Conservation (phyloP, 1,140 invertebrate genomes). For the Prorops nasuta region DNA sequence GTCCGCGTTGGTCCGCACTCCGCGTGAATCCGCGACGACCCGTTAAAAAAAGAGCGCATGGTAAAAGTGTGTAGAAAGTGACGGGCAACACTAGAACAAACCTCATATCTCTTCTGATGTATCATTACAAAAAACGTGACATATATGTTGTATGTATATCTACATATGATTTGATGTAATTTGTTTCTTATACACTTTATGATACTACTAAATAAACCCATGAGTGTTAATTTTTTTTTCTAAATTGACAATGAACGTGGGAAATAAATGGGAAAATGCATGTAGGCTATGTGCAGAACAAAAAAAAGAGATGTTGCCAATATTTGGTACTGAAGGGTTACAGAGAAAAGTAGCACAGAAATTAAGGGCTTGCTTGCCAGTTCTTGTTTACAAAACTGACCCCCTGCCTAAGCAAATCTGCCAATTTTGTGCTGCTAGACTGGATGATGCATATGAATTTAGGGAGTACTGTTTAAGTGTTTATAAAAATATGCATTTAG, state of each 20-base stretch:
- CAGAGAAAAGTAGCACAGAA: conserved; percentile 40
- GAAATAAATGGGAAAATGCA: conserved; percentile 32
- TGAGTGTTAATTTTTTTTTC: too few species aligned
- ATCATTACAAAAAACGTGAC: too few species aligned
- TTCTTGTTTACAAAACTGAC: conserved; percentile 44
- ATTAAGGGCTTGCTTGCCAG: conserved; percentile 38
- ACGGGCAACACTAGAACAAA: too few species aligned
- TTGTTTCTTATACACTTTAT: too few species aligned
- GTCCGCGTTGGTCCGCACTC: too few species aligned
- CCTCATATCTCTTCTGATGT: too few species aligned
- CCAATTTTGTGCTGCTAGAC: conserved; percentile 43
- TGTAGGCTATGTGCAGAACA: conserved; percentile 45
- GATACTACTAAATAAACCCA: too few species aligned
- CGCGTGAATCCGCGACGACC: too few species aligned
- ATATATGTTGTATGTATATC: too few species aligned
- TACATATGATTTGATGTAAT: too few species aligned
- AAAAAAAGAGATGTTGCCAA: conserved; percentile 40
- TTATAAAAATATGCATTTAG: conserved; percentile 39
- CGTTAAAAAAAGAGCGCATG: too few species aligned
- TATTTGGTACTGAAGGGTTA: conserved; percentile 41
- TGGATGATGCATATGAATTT: conserved; percentile 44
- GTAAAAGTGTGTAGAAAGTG: too few species aligned
- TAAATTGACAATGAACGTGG: conserved; percentile 20
- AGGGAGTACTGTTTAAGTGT: conserved; percentile 40
- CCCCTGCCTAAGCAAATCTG: conserved; percentile 47